Conservation (phyloP, 2,113 vertebrate species). For the Pelodiscus sinensis region DNA sequence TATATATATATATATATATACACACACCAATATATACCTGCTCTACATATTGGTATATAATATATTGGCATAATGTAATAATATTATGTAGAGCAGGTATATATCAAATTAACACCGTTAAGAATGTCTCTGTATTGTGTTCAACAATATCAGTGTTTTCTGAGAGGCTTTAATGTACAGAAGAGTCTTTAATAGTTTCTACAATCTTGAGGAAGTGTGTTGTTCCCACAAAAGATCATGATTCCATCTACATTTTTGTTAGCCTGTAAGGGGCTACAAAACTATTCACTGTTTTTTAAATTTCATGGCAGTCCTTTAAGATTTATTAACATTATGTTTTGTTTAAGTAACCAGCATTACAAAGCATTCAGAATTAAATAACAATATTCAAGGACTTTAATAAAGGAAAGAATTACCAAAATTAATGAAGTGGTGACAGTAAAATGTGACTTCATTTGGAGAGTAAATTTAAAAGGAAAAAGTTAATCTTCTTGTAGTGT, state of each 20-base stretch:
- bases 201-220: not conserved
- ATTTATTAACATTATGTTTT: not conserved
- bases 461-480: conserved; percentile 35
- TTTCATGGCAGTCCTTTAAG: no score
- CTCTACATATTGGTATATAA: no score
- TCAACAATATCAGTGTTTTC: not conserved
- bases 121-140: not conserved
- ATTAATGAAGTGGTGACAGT: conserved; percentile 35
- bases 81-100: not conserved
- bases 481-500: conserved; percentile 37
- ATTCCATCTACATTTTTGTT: no score
- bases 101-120: not conserved
- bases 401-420: conserved; percentile 46
- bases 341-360: conserved; percentile 9
- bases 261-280: no score
- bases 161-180: not conserved
- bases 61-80: not conserved
- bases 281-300: no score
- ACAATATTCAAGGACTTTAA: conserved; percentile 25
- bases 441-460: conserved; percentile 28
- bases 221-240: no score
- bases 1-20: no score
- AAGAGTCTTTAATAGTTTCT: not conserved
- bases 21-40: no score
- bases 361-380: conserved; percentile 17